These are phyloP conservation scores for Thumatha senex DNA, from an alignment of 2,888 invertebrate genomes.

Conservation along the genomic window DNA sequence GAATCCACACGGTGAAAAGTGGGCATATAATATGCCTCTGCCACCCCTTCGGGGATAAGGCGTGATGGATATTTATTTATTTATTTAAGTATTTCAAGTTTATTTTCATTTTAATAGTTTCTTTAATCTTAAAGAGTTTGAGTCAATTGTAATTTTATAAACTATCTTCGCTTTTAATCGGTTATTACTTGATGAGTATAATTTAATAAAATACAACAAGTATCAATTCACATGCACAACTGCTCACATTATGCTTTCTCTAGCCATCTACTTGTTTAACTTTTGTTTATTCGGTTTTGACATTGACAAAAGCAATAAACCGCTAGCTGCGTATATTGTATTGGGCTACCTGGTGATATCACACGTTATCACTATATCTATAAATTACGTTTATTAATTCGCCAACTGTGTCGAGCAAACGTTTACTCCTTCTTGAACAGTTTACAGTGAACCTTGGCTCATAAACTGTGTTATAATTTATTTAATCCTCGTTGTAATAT, in stretches of 20 bases:
- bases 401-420: slow-evolving; percentile 60
- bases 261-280: neutral
- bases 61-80: no score
- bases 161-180: no score
- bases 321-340: slow-evolving; percentile 44
- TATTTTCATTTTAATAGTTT: no score
- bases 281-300: neutral
- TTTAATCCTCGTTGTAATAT: slow-evolving; percentile 8
- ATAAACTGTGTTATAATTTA: slow-evolving; percentile 2
- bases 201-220: neutral
- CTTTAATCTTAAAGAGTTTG: no score
- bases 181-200: no score
- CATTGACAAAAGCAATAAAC: slow-evolving; percentile 3
- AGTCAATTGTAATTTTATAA: no score
- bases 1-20: no score
- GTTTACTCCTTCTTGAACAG: slow-evolving; percentile 50
- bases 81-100: no score
- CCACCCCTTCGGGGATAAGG: no score
- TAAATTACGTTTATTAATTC: slow-evolving; percentile 67
- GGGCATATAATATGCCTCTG: no score
- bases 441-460: slow-evolving; percentile 25
- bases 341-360: slow-evolving; percentile 69
- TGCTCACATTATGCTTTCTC: neutral
- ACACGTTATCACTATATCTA: slow-evolving; percentile 73
- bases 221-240: neutral